Evolutionary conservation across 2,888 invertebrate genomes (phyloP).

Genomic region (Agrotis clavis): DNA sequence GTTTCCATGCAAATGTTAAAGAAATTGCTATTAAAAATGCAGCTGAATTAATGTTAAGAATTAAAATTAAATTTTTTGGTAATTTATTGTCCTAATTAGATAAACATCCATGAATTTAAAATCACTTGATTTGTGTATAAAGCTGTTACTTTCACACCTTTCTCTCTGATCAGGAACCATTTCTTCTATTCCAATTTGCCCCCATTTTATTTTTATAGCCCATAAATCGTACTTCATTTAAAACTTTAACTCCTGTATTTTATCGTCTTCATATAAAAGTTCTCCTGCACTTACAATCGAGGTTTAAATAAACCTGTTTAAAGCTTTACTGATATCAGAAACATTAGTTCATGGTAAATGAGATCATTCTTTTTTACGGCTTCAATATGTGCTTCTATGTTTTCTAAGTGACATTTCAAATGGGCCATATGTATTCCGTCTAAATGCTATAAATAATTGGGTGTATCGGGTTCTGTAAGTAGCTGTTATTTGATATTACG

Average conservation of each 20-base stretch:
- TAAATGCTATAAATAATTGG: conserved; percentile 45
- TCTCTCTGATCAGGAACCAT: background rate
- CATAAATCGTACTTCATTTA: conserved; percentile 22
- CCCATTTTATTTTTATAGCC: background rate
- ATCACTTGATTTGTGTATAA: background rate
- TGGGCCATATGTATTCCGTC: conserved; percentile 39
- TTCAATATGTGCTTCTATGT: conserved; percentile 52
- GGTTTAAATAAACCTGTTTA: conserved; percentile 48
- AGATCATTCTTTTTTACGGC: conserved; percentile 57
- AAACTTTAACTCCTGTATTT: conserved; percentile 37
- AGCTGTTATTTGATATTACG: conserved; percentile 18
- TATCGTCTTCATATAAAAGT: conserved; percentile 32
- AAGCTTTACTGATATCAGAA: conserved; percentile 37
- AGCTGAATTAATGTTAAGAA: background rate
- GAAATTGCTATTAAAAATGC: background rate
- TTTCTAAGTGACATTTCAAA: conserved; percentile 43
- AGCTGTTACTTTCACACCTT: background rate
- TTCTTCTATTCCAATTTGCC: background rate
- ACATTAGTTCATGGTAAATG: conserved; percentile 48
- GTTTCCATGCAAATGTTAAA: background rate
- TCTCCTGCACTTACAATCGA: conserved; percentile 1
- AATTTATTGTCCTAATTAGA: no score
- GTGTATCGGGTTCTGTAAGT: conserved; percentile 18
- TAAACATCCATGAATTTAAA: background rate
- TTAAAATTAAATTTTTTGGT: no score